Percentiles rank a stretch among this genome's conserved stretches.
Evolutionary conservation across 37 sponge, comb jelly and placozoan species (phyloP).

Genomic region (Haliclona indistincta): DNA sequence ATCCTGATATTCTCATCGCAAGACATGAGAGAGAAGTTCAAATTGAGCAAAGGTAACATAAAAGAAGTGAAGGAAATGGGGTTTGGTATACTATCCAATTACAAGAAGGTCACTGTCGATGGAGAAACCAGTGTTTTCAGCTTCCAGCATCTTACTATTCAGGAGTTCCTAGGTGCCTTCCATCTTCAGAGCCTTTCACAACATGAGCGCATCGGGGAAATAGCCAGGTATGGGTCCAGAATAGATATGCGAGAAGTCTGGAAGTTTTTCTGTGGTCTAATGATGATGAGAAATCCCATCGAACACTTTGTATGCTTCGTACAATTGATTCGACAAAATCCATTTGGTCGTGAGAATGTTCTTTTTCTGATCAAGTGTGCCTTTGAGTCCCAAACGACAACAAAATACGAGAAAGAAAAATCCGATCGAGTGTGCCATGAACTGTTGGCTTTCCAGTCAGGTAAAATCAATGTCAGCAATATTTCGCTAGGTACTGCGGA

Average conservation of each 20-base stretch:
- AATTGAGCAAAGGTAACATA: background rate
- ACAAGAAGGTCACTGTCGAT: background rate
- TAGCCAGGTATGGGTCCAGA: slow-evolving; percentile 5
- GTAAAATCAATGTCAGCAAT: slow-evolving; percentile 9
- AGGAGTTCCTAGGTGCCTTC: slow-evolving; percentile 57
- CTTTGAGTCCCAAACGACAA: slow-evolving; percentile 31
- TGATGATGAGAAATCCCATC: background rate
- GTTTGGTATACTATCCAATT: background rate
- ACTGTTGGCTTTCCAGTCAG: background rate
- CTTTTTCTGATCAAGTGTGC: slow-evolving; percentile 37
- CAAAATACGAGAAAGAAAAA: no score
- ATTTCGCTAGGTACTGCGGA: slow-evolving; percentile 19
- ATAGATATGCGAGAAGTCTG: slow-evolving; percentile 37
- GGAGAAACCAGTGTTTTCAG: background rate
- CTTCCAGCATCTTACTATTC: slow-evolving; percentile 51
- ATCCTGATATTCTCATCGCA: background rate
- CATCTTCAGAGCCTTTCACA: background rate
- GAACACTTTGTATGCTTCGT: background rate
- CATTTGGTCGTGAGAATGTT: background rate
- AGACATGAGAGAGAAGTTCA: background rate
- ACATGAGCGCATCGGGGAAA: slow-evolving; percentile 2
- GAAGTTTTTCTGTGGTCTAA: slow-evolving; percentile 52
- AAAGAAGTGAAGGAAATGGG: background rate
- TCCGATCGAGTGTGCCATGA: slow-evolving; percentile 7
- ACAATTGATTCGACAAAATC: background rate